Evolutionary conservation across 2,888 invertebrate genomes (phyloP), one percentile per base, ranked within the genome.

Genomic region (Heliconius hortense): DNA sequence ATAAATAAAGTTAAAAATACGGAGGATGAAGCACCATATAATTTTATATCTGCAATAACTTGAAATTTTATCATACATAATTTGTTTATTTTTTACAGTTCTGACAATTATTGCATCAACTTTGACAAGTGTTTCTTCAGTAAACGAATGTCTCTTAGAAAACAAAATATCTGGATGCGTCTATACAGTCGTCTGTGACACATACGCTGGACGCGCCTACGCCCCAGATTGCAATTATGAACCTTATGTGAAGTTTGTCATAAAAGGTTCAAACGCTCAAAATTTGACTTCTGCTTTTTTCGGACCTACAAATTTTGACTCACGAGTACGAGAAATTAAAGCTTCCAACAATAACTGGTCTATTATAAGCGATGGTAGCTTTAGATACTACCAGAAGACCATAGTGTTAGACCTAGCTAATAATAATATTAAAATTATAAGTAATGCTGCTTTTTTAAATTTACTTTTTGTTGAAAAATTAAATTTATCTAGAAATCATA

Each of bases 271-370:
- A 0, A 73, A n/a, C 0, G 11, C 75, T 1, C 79, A 81, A 0
- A 77, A 76, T 0, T 79, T 93, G 0, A 85, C 84, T 0, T 76
- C 85, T 0, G 84, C 84, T 1, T 91, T 88, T 80, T 93, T 93
- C 68, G 85, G 89, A 4, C 75, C 89, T 5, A 93, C 93, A 0
- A 93, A 93, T 78, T 93, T 93, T 28, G 93, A 93, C 76, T 81
- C 84, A 2, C 83, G 88, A 76, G 91, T 93, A n/a, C 85, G 87
- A 59, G 80, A 76, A 72, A 83, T 93, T 15, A 82, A 78, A 75
- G 89, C 85, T 0, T 26, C 71, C 2, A 75, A 79, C 39, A 91
- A 90, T 77, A 74, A 71, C 2, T 93, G 92, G 91, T 67, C 28
- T 0, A 78, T 72, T 1, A 83, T 93, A 26, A 85, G 87, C 21